Conservation (phyloP, 2,888 invertebrate genomes). For the Conomelus anceps region DNA sequence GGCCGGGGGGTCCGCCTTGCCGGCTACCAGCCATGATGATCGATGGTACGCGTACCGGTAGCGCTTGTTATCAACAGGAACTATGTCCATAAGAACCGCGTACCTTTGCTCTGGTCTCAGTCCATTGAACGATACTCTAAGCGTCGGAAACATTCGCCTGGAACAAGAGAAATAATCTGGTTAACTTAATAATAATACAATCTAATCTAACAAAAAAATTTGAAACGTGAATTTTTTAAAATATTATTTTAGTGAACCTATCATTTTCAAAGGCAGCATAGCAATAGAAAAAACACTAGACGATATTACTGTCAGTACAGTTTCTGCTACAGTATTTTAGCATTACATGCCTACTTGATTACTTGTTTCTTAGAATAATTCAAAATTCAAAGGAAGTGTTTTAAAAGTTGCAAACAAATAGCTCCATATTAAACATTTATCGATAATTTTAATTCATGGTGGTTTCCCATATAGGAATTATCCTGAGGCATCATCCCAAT, state of each 20-base stretch:
- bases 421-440: too few relatives aligned
- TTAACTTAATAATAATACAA: not conserved
- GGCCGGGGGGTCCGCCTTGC: constrained; percentile 71
- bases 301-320: too few relatives aligned
- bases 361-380: too few relatives aligned
- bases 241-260: not conserved
- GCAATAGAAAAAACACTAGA: too few relatives aligned
- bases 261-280: not conserved
- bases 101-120: constrained; percentile 59
- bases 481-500: too few relatives aligned
- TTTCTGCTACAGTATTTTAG: too few relatives aligned
- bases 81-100: constrained; percentile 69
- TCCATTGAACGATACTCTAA: constrained; percentile 65
- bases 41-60: constrained; percentile 77
- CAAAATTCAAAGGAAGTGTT: too few relatives aligned
- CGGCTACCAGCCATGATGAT: constrained; percentile 74
- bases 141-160: constrained; percentile 77
- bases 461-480: too few relatives aligned
- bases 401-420: too few relatives aligned
- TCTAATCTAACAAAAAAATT: not conserved
- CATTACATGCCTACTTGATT: too few relatives aligned
- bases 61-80: constrained; percentile 71
- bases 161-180: constrained; percentile 29
- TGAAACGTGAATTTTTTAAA: not conserved
- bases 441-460: too few relatives aligned